Evolutionary conservation across 2,888 invertebrate species (phyloP), one percentile per base, ranked within the genome.

Genomic region (Epirrhoe tristata): DNA sequence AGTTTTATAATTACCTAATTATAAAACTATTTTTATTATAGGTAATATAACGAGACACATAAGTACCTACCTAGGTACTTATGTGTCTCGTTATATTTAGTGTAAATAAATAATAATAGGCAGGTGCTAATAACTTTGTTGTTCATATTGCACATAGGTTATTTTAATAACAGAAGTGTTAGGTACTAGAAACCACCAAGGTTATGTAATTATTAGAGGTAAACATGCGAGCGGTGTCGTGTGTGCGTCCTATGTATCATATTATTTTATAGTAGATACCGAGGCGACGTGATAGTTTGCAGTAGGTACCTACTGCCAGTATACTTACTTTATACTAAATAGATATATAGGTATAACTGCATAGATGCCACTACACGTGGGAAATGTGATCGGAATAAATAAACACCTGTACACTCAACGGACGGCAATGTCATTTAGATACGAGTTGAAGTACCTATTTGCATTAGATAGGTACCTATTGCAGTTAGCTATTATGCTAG

Each of bases 311-410:
- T 53, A 58, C 46, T 36, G 2, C 16, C 34, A 24, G 24, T 24
- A 24, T 58, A 59, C 48, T 43, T 50, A 54, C 76, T 3, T 24
- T 78, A 80, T 80, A 81, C 78, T 79, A 80, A 77, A 77, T 81
- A 54, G 74, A 82, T 77, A 78, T 55, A n/a, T n/a, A n/a, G n/a
- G n/a, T 36, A 53, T 67, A 57, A 73, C 76, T 77, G 75, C 72
- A 77, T 50, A 51, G 57, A 76, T 82, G 81, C 78, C 76, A 81
- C 76, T 84, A 81, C 81, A 82, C 80, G 82, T 83, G 81, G 80
- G 81, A 86, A 82, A 83, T 90, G 84, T 88, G 90, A 84, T 82
- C 80, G 74, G 87, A 88, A 87, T 88, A 85, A 82, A 82, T 84
- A 84, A 82, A 31, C 62, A 39, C 50, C 58, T 66, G 67, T 76